Percentiles rank a stretch among this genome's conserved stretches.
Conservation (phyloP, 2,888 invertebrate species). For the Platycheirus rosarum region DNA sequence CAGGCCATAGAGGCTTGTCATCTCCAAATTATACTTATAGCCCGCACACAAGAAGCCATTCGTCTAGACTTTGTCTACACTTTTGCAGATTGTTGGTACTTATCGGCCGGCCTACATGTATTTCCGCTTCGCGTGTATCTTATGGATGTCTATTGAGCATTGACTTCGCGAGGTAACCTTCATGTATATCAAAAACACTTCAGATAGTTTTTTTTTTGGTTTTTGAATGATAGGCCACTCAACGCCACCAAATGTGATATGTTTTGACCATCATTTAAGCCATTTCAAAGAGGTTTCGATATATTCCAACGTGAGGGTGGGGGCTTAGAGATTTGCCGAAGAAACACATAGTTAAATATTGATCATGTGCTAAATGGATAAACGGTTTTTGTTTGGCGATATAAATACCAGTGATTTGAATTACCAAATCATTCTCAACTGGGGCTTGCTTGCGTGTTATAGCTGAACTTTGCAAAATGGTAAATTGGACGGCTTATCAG, state of each 20-base stretch:
- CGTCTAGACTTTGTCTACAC: conserved; percentile 29
- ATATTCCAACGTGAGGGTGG: not conserved
- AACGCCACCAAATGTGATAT: conserved; percentile 6
- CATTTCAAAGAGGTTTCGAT: not conserved
- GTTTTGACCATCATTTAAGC: conserved; percentile 24
- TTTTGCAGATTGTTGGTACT: not conserved
- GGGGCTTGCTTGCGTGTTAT: conserved; percentile 58
- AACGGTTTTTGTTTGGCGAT: conserved; percentile 37
- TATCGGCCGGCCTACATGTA: not conserved
- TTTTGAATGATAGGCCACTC: conserved; percentile 2
- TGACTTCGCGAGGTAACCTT: conserved; percentile 8
- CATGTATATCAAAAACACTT: conserved; percentile 34
- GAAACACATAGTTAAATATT: conserved; percentile 27
- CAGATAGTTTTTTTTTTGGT: not conserved
- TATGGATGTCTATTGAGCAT: conserved; percentile 15
- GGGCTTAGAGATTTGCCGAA: not conserved
- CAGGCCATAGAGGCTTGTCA: conserved; percentile 23
- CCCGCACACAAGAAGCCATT: not conserved
- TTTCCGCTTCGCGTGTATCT: conserved; percentile 24
- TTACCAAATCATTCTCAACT: conserved; percentile 60
- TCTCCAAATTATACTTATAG: not conserved
- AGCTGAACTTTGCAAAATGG: conserved; percentile 66
- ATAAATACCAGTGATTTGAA: conserved; percentile 54
- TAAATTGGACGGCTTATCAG: conserved; percentile 22
- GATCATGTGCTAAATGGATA: conserved; percentile 24